Evolutionary conservation across 2,113 vertebrate species (phyloP), one percentile per base, ranked within the genome.

Genomic region (Microcebus griseorufus): DNA sequence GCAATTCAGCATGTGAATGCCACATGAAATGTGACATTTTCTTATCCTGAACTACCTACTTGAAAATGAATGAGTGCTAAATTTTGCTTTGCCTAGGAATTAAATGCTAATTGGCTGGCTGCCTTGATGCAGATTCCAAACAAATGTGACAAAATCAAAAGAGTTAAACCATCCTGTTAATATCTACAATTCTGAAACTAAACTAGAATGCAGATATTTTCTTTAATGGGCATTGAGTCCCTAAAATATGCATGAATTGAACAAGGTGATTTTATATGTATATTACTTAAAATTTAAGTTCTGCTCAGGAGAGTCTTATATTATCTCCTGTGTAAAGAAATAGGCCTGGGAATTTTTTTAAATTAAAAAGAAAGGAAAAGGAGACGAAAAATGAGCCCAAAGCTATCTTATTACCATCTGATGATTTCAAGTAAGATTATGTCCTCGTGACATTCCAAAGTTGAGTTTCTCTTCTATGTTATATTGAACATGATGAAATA

Each of bases 41-140:
- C 79, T 93, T 86, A 93, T 78, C 37, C 87, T 94, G 20, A 25
- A 83, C 48, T 76, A 91, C 62, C 76, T 97, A 96, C 93, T 96
- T 92, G 93, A 98, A 97, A 93, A 94, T 87, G 79, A 96, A 93
- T 96, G 37, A 78, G 51, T 69, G 65, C 27, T 96, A 87, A 96
- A 81, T 97, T 93, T 93, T 96, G 79, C 92, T 98, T 97, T 95
- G 90, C 86, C 64, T 90, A 69, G 51, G 53, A 97, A 94, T 90
- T 81, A 97, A 94, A 89, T 88, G 60, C 39, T 95, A 95, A 97
- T 89, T 92, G 64, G 18, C 69, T 93, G 29, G 6, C 84, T 90
- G 65, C 62, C 48, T 94, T 93, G 16, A 67, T 62, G 37, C 64
- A 93, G 51, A 95, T 88, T 94, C 34, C 58, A 91, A 86, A 79